A percentile compares a stretch with the other conserved stretches of the same genome.
phyloP scores from a whole-genome alignment of 2,888 invertebrate genomes.

The Drosophila mettleri region DNA sequence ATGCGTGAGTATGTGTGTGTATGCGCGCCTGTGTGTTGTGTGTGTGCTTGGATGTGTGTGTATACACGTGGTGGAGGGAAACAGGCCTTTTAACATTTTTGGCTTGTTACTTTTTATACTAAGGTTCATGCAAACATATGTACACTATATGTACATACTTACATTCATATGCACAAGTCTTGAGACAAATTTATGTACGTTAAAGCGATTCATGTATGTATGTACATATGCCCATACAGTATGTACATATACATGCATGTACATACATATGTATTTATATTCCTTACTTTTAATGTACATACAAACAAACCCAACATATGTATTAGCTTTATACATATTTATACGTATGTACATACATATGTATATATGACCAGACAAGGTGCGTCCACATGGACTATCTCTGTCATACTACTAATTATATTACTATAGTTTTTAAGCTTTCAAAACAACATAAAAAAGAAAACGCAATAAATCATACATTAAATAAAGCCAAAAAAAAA shows the following conservation, averaged over 20 bases:
- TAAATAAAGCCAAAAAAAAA: background rate
- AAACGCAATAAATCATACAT: slow-evolving; percentile 3
- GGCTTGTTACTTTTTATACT: slow-evolving; percentile 55
- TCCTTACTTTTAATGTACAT: slow-evolving; percentile 4
- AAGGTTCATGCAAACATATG: slow-evolving; percentile 40
- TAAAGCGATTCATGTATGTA: background rate
- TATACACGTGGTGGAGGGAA: slow-evolving; percentile 78
- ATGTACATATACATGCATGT: background rate
- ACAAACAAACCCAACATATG: background rate
- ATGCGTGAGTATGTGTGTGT: slow-evolving; percentile 49
- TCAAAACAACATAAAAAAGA: slow-evolving; percentile 1
- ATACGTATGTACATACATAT: slow-evolving; percentile 3
- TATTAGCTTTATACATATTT: too few relatives aligned
- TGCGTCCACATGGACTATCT: background rate
- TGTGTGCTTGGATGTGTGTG: slow-evolving; percentile 52
- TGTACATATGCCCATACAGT: slow-evolving; percentile 29
- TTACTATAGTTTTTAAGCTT: background rate
- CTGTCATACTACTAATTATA: background rate
- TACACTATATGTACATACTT: background rate
- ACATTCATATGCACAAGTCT: background rate
- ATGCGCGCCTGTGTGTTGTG: slow-evolving; percentile 42
- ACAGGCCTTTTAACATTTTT: slow-evolving; percentile 65
- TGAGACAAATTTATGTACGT: slow-evolving; percentile 1
- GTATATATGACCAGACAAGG: slow-evolving; percentile 9
- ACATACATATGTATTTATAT: background rate